Evolutionary conservation across 1,140 invertebrate genomes (phyloP), one percentile per base, ranked within the genome.

Genomic region (Copidosoma floridanum): DNA sequence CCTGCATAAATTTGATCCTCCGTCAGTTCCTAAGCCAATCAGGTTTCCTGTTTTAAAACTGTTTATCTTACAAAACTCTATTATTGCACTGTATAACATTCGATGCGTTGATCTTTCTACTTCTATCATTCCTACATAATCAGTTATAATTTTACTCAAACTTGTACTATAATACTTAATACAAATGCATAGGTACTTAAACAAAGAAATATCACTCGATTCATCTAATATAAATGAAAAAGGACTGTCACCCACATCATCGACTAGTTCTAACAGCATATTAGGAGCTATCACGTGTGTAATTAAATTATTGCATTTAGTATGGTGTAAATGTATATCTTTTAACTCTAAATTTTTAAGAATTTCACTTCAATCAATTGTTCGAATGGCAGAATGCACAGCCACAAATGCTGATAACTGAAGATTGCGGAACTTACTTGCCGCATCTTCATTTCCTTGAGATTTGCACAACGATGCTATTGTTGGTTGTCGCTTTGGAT

Each of bases 141-240:
- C 64, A 1, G 67, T 69, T 24, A 77, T 46, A 43, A 72, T 71
- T 56, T 37, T 64, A 40, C 65, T 63, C 48, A 48, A 20, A 20
- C 44, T 63, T n/a, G 51, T 41, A 41, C 71, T 75, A 40, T 70
- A 77, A 68, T 76, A 79, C 65, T 69, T 75, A 14, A 79, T 68
- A 23, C 65, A 66, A 40, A 75, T 56, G 27, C 70, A 71, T 56
- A 80, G 67, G 35, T 68, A 64, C 70, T 78, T 76, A 8, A 51
- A 58, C 3, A 69, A 59, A 24, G 64, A 65, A 3, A 79, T 65
- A 59, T 79, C 75, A 4, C 74, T 81, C 4, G 74, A 79, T 59
- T 81, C 76, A 65, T 78, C 76, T 11, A 78, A 47, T 14, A 79
- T 65, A 4, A 77, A 54, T 38, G 73, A 78, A 51, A 68, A 81